Evolutionary conservation across 2,888 invertebrate species (phyloP), one percentile per base, ranked within the genome.

Genomic region (Trichopoda pennipes): DNA sequence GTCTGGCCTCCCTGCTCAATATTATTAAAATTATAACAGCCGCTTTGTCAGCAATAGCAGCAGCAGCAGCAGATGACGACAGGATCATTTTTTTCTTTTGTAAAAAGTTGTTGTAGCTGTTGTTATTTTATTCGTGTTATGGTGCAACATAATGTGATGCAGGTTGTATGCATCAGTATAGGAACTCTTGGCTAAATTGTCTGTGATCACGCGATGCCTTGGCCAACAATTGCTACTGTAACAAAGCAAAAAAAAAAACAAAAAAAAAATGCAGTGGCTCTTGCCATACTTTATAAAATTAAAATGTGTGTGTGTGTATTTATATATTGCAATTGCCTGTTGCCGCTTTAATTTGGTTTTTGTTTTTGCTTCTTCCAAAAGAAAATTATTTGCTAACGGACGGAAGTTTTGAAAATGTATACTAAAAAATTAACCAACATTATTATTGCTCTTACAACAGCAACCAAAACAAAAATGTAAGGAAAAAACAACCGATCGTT

Each of bases 181-280:
- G 44, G 42, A 47, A 77, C 79, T 87, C 85, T 86, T 84, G 86
- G 86, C 89, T 90, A 90, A 90, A 90, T 90, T 90, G 90, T 90
- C 89, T 88, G 90, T 90, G 90, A 90, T 90, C 90, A 90, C 91
- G 90, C 90, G 90, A 90, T 90, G 86, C 86, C 86, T 85, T 86
- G 85, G 74, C 72, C 82, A 82, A 76, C 82, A 82, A 79, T 85
- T 84, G 84, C 84, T 85, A 85, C 84, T 84, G 85, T 79, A 14
- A 38, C 38, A 38, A 53, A 21, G 21, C 23, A 38, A 42, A 47
- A 64, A 61, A 21, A 35, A 58, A 35, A n/a, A 35, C 35, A 16
- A 38, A 12, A n/a, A 55, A 68, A 69, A 63, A 68, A 9, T 79
- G 79, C 79, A 75, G 79, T 74, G 72, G 63, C 64, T 70, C 78